Conservation (phyloP, 2,113 vertebrate species). For the Elephas maximus region DNA sequence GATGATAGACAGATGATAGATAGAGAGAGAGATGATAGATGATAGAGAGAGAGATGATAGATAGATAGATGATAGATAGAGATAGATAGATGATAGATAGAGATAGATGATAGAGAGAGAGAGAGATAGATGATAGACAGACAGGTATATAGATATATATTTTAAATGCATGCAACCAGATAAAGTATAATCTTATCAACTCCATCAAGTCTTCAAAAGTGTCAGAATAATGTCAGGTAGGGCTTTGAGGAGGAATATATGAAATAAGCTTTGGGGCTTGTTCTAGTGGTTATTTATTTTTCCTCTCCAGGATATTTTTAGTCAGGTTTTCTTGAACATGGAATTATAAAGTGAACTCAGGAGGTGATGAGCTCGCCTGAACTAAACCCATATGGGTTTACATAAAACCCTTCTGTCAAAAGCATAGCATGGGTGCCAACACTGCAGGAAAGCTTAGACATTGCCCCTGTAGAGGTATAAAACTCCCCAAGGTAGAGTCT, state of each 20-base stretch:
- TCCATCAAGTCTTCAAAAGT: neutral
- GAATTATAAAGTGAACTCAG: neutral
- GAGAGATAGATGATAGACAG: too few relatives aligned
- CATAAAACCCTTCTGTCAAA: neutral
- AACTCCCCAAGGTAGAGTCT: neutral
- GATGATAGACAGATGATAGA: neutral
- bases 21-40: neutral
- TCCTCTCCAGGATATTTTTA: neutral
- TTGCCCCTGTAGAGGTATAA: neutral
- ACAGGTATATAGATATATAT: neutral
- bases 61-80: too few relatives aligned
- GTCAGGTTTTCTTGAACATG: neutral
- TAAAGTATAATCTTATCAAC: neutral
- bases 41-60: neutral
- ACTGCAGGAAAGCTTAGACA: neutral
- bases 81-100: too few relatives aligned
- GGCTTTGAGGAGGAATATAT: neutral
- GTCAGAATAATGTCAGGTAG: neutral
- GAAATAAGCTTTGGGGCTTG: neutral
- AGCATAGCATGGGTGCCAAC: neutral
- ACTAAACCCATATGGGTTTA: neutral
- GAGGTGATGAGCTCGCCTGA: neutral
- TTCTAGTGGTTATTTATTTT: neutral
- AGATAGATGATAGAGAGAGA: too few relatives aligned
- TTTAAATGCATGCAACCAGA: neutral